Evolutionary conservation across 2,797 vertebrate genomes (phyloP).

Genomic region (Rhabdomys pumilio): DNA sequence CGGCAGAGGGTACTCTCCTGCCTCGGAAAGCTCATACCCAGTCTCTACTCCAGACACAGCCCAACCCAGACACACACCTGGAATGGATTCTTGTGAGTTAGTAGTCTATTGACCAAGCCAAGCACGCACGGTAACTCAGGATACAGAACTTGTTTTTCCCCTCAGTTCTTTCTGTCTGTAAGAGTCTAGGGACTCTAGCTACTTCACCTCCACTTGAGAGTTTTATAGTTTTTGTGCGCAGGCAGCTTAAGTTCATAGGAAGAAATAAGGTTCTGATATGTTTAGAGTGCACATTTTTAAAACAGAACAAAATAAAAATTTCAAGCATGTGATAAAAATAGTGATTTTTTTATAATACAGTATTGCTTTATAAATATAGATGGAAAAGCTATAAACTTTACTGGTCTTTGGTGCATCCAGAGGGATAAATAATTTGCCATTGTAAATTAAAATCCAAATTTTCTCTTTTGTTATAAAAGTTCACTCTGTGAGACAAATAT

Average conservation of each 20-base stretch:
- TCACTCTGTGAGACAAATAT: constrained; percentile 82
- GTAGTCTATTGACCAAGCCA: constrained; percentile 63
- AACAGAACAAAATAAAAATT: constrained; percentile 87
- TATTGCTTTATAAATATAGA: constrained; percentile 94
- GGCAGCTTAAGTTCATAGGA: constrained; percentile 91
- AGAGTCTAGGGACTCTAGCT: constrained; percentile 81
- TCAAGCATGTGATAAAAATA: constrained; percentile 91
- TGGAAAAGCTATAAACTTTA: constrained; percentile 90
- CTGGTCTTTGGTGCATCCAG: constrained; percentile 94
- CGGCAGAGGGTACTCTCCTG: not conserved
- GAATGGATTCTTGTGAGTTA: constrained; percentile 82
- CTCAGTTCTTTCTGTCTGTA: constrained; percentile 69
- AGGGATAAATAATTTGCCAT: constrained; percentile 88
- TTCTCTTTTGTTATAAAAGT: constrained; percentile 85
- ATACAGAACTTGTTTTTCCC: constrained; percentile 75
- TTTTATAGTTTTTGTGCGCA: constrained; percentile 90
- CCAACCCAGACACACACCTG: constrained; percentile 70
- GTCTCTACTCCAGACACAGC: constrained; percentile 71
- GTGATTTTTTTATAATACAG: constrained; percentile 92
- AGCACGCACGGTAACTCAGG: constrained; percentile 65
- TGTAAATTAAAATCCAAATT: constrained; percentile 88
- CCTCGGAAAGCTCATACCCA: constrained; percentile 53
- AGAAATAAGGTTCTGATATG: constrained; percentile 90
- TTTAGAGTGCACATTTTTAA: constrained; percentile 89
- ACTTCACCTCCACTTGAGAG: constrained; percentile 81